Percentiles rank a stretch among this genome's conserved stretches.
Conservation (phyloP, 2,797 vertebrate species). For the Sebastes nivosus region DNA sequence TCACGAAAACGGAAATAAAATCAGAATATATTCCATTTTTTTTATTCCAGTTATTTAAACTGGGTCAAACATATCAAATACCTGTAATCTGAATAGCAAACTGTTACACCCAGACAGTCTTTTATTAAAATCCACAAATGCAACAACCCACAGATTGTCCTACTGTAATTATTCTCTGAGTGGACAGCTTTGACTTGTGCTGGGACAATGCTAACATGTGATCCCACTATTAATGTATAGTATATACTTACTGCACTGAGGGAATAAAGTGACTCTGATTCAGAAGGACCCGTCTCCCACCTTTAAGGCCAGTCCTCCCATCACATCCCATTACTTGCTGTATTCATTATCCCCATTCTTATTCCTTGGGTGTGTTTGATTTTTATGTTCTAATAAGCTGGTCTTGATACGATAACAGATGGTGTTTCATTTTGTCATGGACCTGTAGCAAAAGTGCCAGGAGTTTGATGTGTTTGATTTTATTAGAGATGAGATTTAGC, state of each 20-base stretch:
- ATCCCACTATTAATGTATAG: conserved; percentile 15
- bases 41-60: background rate
- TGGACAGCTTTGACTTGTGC: background rate
- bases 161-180: background rate
- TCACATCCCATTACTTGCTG: conserved; percentile 63
- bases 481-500: conserved; percentile 99
- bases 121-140: background rate
- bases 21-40: background rate
- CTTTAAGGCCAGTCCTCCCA: conserved; percentile 49
- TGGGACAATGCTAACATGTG: background rate
- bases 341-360: conserved; percentile 74
- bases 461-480: conserved; percentile 98
- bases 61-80: background rate
- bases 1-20: background rate
- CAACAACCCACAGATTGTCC: background rate
- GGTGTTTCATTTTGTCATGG: conserved; percentile 92
- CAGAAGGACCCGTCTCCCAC: conserved; percentile 35
- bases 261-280: conserved; percentile 45
- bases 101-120: background rate
- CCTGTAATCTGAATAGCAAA: background rate
- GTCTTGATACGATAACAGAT: conserved; percentile 93
- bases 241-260: conserved; percentile 29
- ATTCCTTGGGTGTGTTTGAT: conserved; percentile 72
- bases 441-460: conserved; percentile 89
- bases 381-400: conserved; percentile 93